phyloP scores from a whole-genome alignment of 2,888 invertebrate species.

The Chelonus formosanus region DNA sequence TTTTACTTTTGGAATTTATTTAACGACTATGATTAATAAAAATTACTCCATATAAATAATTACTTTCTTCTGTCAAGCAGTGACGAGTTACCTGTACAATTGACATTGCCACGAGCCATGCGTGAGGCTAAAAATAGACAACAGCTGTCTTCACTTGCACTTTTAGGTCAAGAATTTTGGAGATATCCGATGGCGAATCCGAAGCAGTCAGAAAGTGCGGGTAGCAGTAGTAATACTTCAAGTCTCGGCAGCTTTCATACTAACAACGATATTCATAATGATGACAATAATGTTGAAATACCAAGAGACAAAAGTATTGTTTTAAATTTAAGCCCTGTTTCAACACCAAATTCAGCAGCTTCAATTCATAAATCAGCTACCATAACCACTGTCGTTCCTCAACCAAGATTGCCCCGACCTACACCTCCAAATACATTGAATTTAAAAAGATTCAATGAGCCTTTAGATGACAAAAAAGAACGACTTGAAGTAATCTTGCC shows the following conservation, averaged over 20 bases:
- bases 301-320: conserved; percentile 66
- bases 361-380: conserved; percentile 63
- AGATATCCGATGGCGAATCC: conserved; percentile 80
- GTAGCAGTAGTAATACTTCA: conserved; percentile 68
- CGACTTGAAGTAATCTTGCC: conserved; percentile 51
- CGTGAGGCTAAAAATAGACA: conserved; percentile 89
- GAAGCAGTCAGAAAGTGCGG: conserved; percentile 67
- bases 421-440: conserved; percentile 86
- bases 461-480: conserved; percentile 54
- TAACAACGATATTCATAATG: conserved; percentile 22
- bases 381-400: conserved; percentile 69
- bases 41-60: no score
- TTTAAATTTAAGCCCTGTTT: conserved; percentile 77
- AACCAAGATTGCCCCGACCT: conserved; percentile 73
- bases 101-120: conserved; percentile 85
- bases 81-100: conserved; percentile 91
- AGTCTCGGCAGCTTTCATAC: conserved; percentile 76
- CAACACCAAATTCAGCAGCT: conserved; percentile 57
- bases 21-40: no score
- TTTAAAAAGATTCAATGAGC: conserved; percentile 68
- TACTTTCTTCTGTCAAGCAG: conserved; percentile 67
- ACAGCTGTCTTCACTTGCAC: conserved; percentile 87
- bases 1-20: no score
- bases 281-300: conserved; percentile 23
- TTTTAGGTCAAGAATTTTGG: conserved; percentile 90